Conservation (phyloP, 2,113 vertebrate species). For the Ameiurus melas region DNA sequence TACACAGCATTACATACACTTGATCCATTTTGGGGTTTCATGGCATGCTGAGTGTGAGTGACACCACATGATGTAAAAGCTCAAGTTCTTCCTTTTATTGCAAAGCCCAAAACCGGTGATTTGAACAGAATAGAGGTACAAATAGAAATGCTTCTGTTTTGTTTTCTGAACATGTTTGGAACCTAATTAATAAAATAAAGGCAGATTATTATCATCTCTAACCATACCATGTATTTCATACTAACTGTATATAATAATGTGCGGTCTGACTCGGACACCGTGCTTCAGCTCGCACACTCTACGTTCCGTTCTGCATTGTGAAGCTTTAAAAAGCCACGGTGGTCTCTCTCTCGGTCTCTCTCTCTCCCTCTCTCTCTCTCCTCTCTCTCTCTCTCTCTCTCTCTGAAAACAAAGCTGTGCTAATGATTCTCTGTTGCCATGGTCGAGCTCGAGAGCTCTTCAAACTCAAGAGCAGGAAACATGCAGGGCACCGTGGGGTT, state of each 20-base stretch:
- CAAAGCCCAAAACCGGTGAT: background rate
- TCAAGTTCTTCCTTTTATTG: background rate
- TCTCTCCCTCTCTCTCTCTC: background rate
- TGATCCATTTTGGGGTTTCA: background rate
- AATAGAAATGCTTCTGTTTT: background rate
- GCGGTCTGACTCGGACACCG: background rate
- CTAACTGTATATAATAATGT: background rate
- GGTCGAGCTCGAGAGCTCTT: constrained; percentile 68
- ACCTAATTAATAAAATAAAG: background rate
- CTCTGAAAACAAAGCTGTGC: constrained; percentile 58
- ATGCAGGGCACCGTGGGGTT: constrained; percentile 55
- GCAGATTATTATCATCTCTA: background rate
- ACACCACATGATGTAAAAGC: background rate
- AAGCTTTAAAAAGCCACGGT: constrained; percentile 23
- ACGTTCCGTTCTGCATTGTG: constrained; percentile 34
- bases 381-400: background rate
- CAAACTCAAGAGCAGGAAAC: constrained; percentile 71
- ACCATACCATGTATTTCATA: background rate
- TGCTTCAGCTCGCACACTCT: background rate
- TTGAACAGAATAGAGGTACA: background rate
- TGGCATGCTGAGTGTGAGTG: background rate
- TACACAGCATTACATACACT: background rate
- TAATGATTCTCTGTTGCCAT: constrained; percentile 62
- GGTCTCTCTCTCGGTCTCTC: constrained; percentile 2
- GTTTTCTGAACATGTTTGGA: background rate